phyloP scores from a whole-genome alignment of 2,113 vertebrate genomes.

The Crotalus horridus region DNA sequence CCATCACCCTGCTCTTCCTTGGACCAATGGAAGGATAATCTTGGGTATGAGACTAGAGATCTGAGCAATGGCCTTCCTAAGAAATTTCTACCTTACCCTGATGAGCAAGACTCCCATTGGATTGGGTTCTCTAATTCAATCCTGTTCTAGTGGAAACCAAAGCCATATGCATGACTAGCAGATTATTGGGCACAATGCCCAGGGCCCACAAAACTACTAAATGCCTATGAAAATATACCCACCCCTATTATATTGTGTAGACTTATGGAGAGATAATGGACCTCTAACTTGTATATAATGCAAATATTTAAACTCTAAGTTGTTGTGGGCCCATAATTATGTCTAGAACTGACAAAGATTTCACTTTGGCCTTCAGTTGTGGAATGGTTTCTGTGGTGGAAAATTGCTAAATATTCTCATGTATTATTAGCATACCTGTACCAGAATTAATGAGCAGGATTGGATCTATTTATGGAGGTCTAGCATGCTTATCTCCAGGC shows the following conservation, averaged over 20 bases:
- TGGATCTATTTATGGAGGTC: neutral
- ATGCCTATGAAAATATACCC: neutral
- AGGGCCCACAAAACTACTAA: neutral
- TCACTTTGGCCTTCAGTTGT: neutral
- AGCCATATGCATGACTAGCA: neutral
- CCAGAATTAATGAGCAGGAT: neutral
- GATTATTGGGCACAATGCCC: neutral
- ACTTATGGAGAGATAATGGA: neutral
- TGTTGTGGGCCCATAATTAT: neutral
- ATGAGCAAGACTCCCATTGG: neutral
- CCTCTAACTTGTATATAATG: neutral
- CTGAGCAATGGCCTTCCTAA: neutral
- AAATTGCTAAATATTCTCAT: neutral
- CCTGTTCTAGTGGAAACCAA: neutral
- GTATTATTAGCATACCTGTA: neutral
- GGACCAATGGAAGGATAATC: neutral
- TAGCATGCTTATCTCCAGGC: neutral
- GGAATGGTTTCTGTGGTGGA: neutral
- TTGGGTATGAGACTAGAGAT: neutral
- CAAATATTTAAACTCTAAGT: neutral
- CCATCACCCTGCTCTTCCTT: neutral
- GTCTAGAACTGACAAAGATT: neutral
- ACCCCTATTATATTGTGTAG: neutral
- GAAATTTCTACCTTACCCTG: neutral
- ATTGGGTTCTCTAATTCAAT: neutral